Evolutionary conservation across 2,797 vertebrate species (phyloP).

Genomic region (Neomorphus geoffroyi): DNA sequence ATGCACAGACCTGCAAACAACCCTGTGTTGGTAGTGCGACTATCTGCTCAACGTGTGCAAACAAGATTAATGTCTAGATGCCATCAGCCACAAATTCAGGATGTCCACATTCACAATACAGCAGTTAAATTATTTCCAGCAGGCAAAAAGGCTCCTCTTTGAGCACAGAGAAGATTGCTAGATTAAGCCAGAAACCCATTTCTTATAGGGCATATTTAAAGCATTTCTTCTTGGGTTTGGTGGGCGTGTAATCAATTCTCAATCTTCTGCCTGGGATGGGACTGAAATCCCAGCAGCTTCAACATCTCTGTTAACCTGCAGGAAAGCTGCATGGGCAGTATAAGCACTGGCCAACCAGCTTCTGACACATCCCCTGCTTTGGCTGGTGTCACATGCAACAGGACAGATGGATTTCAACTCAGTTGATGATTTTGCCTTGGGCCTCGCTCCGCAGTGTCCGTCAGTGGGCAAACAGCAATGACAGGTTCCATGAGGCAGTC

Average conservation of each 20-base stretch:
- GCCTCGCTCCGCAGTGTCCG: not conserved
- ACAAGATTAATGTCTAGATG: not conserved
- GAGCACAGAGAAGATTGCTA: not conserved
- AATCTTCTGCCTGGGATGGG: not conserved
- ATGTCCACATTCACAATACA: not conserved
- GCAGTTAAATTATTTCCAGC: not conserved
- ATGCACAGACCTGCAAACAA: not conserved
- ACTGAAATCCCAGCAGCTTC: not conserved
- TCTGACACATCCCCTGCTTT: not conserved
- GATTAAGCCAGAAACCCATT: not conserved
- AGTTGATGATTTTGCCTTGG: not conserved
- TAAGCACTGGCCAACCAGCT: not conserved
- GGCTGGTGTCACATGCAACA: not conserved
- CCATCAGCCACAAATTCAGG: not conserved
- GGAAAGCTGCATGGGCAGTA: not conserved
- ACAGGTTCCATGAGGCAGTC: not conserved
- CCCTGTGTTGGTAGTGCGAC: accelerated
- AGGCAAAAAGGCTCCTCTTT: not conserved
- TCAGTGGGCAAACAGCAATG: not conserved
- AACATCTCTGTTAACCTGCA: not conserved
- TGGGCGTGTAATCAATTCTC: not conserved
- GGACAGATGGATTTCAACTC: not conserved
- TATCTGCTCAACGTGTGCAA: not conserved
- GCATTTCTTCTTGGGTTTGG: not conserved
- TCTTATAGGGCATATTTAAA: not conserved